Evolutionary conservation across 2,888 invertebrate genomes (phyloP).

Genomic region (Terebella lapidaria): DNA sequence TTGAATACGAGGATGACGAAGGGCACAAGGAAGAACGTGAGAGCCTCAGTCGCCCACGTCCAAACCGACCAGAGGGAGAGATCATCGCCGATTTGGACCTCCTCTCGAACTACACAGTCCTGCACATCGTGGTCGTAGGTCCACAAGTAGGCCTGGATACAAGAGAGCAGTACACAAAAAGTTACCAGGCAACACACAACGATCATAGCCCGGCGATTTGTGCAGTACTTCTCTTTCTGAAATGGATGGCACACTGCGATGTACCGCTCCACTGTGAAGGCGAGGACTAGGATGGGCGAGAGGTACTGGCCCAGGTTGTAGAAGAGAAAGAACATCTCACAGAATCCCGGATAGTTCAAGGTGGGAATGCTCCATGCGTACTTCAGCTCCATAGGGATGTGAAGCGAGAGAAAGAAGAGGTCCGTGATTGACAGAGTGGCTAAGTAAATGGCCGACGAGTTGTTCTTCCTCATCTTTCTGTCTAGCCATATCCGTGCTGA

Average conservation of each 20-base stretch:
- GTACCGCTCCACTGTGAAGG: conserved; percentile 50
- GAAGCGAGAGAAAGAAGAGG: conserved; percentile 37
- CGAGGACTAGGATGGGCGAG: conserved; percentile 48
- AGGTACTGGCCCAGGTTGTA: conserved; percentile 44
- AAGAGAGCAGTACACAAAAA: conserved; percentile 30
- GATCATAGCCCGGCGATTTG: conserved; percentile 36
- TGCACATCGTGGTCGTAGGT: conserved; percentile 31
- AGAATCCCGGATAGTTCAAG: conserved; percentile 34
- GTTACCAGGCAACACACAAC: conserved; percentile 22
- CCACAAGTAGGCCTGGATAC: conserved; percentile 45
- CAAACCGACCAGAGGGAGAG: conserved; percentile 31
- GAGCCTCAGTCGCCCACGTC: conserved; percentile 39
- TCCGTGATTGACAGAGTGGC: conserved; percentile 47
- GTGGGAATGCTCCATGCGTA: conserved; percentile 44
- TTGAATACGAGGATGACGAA: conserved; percentile 40
- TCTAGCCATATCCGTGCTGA: conserved; percentile 48
- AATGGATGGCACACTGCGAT: conserved; percentile 39
- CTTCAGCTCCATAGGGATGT: conserved; percentile 43
- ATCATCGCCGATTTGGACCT: conserved; percentile 19
- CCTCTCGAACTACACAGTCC: conserved; percentile 29
- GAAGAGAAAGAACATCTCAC: conserved; percentile 42
- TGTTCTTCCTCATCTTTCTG: conserved; percentile 39
- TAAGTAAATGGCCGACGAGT: conserved; percentile 50
- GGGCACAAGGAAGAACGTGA: conserved; percentile 39
- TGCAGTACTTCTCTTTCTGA: conserved; percentile 43